These are phyloP conservation scores for Trogon melanurus DNA, from an alignment of 2,113 vertebrate species.

Conservation along the genomic window DNA sequence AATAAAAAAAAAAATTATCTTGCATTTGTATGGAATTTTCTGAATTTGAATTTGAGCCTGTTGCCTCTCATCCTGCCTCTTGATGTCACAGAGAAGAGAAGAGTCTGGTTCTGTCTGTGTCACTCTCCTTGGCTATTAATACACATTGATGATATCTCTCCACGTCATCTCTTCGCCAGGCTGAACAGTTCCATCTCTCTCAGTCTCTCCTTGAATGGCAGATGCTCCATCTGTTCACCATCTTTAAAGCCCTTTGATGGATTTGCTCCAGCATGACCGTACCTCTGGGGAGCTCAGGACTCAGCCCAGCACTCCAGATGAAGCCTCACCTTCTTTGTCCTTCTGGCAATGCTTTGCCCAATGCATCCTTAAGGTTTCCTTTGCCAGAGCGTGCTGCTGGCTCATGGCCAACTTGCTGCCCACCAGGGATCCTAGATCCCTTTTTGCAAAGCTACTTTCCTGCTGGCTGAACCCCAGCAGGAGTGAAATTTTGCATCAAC, in stretches of 20 bases:
- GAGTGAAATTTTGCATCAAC: background rate
- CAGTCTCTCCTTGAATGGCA: background rate
- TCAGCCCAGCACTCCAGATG: background rate
- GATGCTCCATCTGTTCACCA: background rate
- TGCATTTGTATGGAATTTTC: background rate
- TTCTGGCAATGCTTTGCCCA: background rate
- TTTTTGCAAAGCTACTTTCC: background rate
- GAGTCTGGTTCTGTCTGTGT: background rate
- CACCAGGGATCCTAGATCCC: background rate
- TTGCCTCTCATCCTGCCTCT: background rate
- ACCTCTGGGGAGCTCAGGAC: background rate
- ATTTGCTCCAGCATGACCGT: background rate
- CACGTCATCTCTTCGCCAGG: background rate
- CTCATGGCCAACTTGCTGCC: background rate
- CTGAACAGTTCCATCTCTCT: background rate
- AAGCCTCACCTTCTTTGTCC: background rate
- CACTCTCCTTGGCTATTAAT: background rate
- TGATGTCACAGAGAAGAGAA: background rate
- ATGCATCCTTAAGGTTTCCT: background rate
- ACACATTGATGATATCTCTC: background rate
- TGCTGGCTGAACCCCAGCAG: background rate
- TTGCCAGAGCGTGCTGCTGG: background rate
- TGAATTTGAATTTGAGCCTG: background rate
- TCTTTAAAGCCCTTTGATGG: background rate
- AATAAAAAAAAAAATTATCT: background rate